phyloP scores from a whole-genome alignment of 1,140 invertebrate genomes.

The Sesamia nonagrioides region DNA sequence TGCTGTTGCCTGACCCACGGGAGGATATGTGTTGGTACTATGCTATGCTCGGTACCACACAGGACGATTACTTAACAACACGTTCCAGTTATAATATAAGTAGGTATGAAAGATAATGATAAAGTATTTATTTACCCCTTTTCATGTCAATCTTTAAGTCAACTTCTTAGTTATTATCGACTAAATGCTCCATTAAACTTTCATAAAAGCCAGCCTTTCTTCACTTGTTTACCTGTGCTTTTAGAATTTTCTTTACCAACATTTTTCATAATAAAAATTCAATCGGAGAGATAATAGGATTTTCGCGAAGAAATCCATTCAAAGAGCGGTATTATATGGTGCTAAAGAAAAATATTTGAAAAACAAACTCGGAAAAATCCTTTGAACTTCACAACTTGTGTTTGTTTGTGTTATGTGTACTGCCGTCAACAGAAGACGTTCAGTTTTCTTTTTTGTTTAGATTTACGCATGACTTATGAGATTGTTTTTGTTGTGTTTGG shows the following conservation, averaged over 20 bases:
- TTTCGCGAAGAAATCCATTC: constrained; percentile 25
- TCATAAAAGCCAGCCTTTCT: neutral
- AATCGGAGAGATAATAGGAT: constrained; percentile 33
- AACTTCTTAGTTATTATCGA: too few species aligned
- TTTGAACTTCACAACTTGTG: constrained; percentile 30
- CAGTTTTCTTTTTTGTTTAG: neutral
- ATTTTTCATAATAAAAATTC: constrained; percentile 34
- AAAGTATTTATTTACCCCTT: too few species aligned
- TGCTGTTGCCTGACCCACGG: too few species aligned
- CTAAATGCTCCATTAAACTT: neutral
- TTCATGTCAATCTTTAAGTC: too few species aligned
- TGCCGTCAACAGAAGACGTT: neutral
- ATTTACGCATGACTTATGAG: neutral
- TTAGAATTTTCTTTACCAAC: neutral
- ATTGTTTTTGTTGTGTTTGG: neutral
- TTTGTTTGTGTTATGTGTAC: constrained; percentile 1
- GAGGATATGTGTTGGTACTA: too few species aligned
- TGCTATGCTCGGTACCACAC: too few species aligned
- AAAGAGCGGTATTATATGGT: constrained; percentile 33
- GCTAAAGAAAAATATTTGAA: constrained; percentile 39
- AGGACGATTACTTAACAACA: too few species aligned
- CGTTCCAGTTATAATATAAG: too few species aligned
- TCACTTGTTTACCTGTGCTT: neutral
- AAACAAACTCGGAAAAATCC: constrained; percentile 29
- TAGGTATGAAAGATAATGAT: too few species aligned